Evolutionary conservation across 2,888 invertebrate species (phyloP).

Genomic region (Archaeoteleia sp.): DNA sequence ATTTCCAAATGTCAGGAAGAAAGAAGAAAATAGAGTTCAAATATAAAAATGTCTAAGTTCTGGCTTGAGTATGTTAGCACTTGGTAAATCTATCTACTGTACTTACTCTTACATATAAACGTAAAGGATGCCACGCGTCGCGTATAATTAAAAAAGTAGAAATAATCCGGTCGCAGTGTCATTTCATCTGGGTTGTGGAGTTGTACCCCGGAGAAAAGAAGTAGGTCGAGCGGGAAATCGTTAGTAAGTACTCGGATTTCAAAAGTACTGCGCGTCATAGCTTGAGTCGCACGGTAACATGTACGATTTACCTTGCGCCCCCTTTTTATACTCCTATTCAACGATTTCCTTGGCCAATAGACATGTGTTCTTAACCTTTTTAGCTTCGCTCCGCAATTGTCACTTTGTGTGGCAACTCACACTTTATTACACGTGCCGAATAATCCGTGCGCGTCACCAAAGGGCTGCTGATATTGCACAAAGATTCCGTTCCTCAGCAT

Average conservation of each 20-base stretch:
- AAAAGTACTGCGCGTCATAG: slow-evolving; percentile 13
- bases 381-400: too few species aligned
- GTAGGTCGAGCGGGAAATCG: slow-evolving; percentile 64
- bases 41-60: slow-evolving; percentile 9
- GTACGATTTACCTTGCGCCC: slow-evolving; percentile 10
- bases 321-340: background rate
- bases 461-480: too few species aligned
- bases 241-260: slow-evolving; percentile 59
- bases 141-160: slow-evolving; percentile 60
- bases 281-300: background rate
- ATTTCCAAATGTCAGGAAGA: background rate
- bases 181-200: slow-evolving; percentile 17
- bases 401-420: too few species aligned
- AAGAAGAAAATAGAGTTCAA: background rate
- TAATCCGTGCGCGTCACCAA: too few species aligned
- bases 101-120: slow-evolving; percentile 26
- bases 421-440: too few species aligned
- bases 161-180: slow-evolving; percentile 51
- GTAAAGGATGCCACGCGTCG: slow-evolving; percentile 40
- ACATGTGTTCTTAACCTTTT: background rate
- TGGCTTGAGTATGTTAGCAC: slow-evolving; percentile 17
- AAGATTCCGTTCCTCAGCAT: too few species aligned
- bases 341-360: background rate
- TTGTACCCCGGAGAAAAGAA: slow-evolving; percentile 34
- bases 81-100: slow-evolving; percentile 7